Percentiles rank a stretch among this genome's conserved stretches.
These are phyloP conservation scores for Spea bombifrons DNA, from an alignment of 2,113 vertebrate genomes.

Conservation along the genomic window DNA sequence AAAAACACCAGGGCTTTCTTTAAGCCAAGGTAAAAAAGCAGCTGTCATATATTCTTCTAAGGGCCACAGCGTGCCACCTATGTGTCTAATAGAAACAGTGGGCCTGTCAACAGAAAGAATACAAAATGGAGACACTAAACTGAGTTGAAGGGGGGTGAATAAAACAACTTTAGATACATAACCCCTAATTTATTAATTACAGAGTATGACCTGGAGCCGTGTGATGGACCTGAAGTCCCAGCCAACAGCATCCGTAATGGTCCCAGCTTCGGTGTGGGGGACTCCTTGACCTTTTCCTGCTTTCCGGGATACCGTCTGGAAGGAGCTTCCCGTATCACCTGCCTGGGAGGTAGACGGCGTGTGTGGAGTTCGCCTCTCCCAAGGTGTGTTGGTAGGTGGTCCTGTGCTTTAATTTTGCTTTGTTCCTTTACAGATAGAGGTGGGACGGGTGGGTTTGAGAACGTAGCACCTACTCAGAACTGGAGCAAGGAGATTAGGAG, in stretches of 20 bases:
- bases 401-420: constrained; percentile 92
- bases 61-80: too few species aligned
- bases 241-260: constrained; percentile 91
- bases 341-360: constrained; percentile 94
- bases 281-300: constrained; percentile 89
- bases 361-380: constrained; percentile 99
- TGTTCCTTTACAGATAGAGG: constrained; percentile 44
- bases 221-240: constrained; percentile 90
- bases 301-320: constrained; percentile 97
- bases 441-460: background rate
- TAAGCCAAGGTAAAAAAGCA: too few species aligned
- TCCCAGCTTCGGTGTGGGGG: constrained; percentile 88
- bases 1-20: too few species aligned
- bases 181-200: background rate
- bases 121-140: too few species aligned
- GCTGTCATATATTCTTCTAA: too few species aligned
- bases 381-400: constrained; percentile 99
- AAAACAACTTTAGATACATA: too few species aligned
- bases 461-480: background rate
- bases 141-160: too few species aligned
- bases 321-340: constrained; percentile 85
- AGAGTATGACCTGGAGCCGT: constrained; percentile 96
- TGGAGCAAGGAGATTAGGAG: too few species aligned
- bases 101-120: too few species aligned
- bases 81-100: too few species aligned